A percentile compares a stretch with the other conserved stretches of the same genome.
phyloP scores from a whole-genome alignment of 2,888 invertebrate genomes.

The Archaeoteleia sp. region DNA sequence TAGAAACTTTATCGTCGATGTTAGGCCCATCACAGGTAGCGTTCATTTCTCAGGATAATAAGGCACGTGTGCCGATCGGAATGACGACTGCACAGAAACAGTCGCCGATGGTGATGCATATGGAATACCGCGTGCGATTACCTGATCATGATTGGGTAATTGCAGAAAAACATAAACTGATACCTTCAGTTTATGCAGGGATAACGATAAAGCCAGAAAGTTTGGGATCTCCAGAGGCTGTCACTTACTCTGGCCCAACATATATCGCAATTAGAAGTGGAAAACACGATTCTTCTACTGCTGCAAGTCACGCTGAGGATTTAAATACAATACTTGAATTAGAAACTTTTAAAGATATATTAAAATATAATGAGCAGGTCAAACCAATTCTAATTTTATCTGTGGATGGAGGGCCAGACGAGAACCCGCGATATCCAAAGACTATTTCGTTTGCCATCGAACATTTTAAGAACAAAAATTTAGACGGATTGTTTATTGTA shows the following conservation, averaged over 20 bases:
- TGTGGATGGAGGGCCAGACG: conserved; percentile 60
- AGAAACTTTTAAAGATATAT: conserved; percentile 20
- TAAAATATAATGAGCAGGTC: conserved; percentile 39
- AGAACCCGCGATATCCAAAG: conserved; percentile 57
- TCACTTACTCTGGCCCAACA: conserved; percentile 71
- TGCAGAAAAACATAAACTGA: conserved; percentile 63
- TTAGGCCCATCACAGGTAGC: conserved; percentile 44
- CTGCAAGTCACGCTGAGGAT: conserved; percentile 60
- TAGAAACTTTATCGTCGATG: conserved; percentile 55
- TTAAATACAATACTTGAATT: conserved; percentile 43
- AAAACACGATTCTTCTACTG: conserved; percentile 61
- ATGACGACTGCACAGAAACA: conserved; percentile 71
- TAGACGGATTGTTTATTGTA: conserved; percentile 61
- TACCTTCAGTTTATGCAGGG: conserved; percentile 65
- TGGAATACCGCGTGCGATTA: conserved; percentile 58
- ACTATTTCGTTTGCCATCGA: conserved; percentile 54
- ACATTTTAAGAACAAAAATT: conserved; percentile 57
- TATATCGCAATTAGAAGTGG: conserved; percentile 67
- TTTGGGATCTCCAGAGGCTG: conserved; percentile 62
- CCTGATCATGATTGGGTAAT: conserved; percentile 67
- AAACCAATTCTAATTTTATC: conserved; percentile 63
- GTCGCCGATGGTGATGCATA: conserved; percentile 63
- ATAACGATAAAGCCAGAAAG: conserved; percentile 56
- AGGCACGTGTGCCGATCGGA: conserved; percentile 69
- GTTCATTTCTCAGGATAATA: conserved; percentile 65